Base-by-base conservation (phyloP, 2,888 invertebrate species). In the Lasius platythorax region DNA sequence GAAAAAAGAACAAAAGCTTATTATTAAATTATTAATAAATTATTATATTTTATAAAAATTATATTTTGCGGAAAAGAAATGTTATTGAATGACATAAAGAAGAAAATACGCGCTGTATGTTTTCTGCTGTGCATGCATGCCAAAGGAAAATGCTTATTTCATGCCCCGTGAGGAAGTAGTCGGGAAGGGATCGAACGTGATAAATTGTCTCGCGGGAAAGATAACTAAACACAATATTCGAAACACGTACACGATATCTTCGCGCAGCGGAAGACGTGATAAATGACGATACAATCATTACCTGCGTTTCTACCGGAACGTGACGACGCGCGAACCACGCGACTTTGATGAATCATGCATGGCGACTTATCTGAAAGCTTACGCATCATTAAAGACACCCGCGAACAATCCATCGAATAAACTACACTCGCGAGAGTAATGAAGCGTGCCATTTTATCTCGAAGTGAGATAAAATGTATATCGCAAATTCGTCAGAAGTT, bases 171-270 rank as follows among this genome's bases (percentile, higher is more conserved):
- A 86, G 70, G 82, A 82, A 72, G 1, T 68, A 58, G 33, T 40
- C 66, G 78, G 79, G 30, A 67, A n/a, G 64, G 67, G 83, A 72
- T 84, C 84, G 83, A 87, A 82, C 85, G 82, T 89, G 88, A 89
- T 89, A 89, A 84, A 89, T 89, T 84, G 87, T 79, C 67, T 66
- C 76, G 30, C 70, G 68, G 53, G 74, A 58, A 64, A 73, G 88
- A 87, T 89, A 88, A 88, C 87, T 89, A 89, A 88, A 86, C 85
- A 85, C 85, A 87, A 87, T 89, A 89, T 89, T 88, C 88, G 66
- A 73, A 87, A 82, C 90, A 89, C 89, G 89, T 83, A 82, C 64
- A 63, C 68, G 85, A 82, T 83, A 89, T 89, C 88, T 88, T 88
- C 86, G 81, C 66, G 40, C 64, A 58, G 53, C 30, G 50, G 58